Conservation (phyloP, 2,888 invertebrate species). For the Thalpophila matura region DNA sequence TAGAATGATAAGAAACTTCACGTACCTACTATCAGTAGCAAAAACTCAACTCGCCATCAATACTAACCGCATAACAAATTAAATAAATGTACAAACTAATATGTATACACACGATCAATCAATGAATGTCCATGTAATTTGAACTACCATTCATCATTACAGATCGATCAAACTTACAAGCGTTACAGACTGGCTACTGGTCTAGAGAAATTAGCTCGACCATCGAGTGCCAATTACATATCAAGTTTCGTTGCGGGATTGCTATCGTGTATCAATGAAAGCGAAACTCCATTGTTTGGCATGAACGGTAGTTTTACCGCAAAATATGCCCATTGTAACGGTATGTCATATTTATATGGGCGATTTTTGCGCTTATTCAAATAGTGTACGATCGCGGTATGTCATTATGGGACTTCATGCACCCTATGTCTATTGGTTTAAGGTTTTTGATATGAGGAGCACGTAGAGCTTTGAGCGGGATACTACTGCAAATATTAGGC, state of each 20-base stretch:
- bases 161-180: conserved; percentile 40
- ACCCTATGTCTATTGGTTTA: conserved; percentile 17
- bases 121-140: conserved; percentile 53
- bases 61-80: conserved; percentile 49
- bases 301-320: conserved; percentile 67
- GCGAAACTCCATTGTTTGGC: conserved; percentile 68
- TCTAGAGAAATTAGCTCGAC: conserved; percentile 52
- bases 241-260: conserved; percentile 59
- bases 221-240: conserved; percentile 63
- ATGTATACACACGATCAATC: conserved; percentile 43
- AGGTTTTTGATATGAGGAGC: conserved; percentile 26
- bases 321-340: conserved; percentile 57
- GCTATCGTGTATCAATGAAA: conserved; percentile 69
- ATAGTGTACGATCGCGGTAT: conserved; percentile 15
- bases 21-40: not conserved
- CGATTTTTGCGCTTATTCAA: conserved; percentile 22
- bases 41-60: conserved; percentile 32
- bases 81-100: conserved; percentile 48
- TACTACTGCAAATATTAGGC: conserved; percentile 28
- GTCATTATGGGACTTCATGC: conserved; percentile 13
- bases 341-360: conserved; percentile 28
- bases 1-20: not conserved
- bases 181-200: conserved; percentile 44
- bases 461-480: conserved; percentile 2
- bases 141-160: conserved; percentile 52